phyloP scores from a whole-genome alignment of 2,888 invertebrate species.

The Ceramica pisi region DNA sequence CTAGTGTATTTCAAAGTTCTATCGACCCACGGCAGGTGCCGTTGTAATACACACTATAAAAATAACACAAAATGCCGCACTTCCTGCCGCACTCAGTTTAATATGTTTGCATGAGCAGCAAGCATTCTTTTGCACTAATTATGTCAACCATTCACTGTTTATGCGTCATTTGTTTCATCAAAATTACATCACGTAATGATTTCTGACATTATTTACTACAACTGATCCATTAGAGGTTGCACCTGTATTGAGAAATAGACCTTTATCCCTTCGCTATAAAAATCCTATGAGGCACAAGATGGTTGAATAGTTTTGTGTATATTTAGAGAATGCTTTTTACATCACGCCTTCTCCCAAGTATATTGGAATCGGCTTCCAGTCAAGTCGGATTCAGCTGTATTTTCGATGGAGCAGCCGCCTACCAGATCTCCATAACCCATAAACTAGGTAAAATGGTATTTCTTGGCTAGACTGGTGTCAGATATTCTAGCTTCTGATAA shows the following conservation, averaged over 20 bases:
- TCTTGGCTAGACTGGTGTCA: too few relatives aligned
- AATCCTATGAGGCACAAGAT: background rate
- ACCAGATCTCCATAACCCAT: too few relatives aligned
- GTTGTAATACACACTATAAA: constrained; percentile 25
- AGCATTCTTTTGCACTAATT: constrained; percentile 41
- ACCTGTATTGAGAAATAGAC: constrained; percentile 19
- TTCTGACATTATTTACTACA: constrained; percentile 29
- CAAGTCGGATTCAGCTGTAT: too few relatives aligned
- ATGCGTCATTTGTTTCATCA: constrained; percentile 42
- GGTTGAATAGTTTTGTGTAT: background rate
- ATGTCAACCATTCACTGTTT: constrained; percentile 41
- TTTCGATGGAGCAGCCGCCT: too few relatives aligned
- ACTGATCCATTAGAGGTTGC: constrained; percentile 6
- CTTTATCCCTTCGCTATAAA: background rate
- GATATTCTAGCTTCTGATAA: too few relatives aligned
- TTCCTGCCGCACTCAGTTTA: constrained; percentile 28
- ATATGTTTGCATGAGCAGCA: constrained; percentile 37
- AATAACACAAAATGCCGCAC: constrained; percentile 28
- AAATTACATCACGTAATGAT: constrained; percentile 49
- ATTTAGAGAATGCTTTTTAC: background rate
- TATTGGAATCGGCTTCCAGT: too few relatives aligned
- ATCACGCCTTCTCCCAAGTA: too few relatives aligned
- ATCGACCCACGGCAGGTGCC: constrained; percentile 35
- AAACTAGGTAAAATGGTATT: too few relatives aligned
- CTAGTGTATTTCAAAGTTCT: constrained; percentile 18